phyloP scores from a whole-genome alignment of 2,113 vertebrate genomes.

The Notarius lentiginosus region DNA sequence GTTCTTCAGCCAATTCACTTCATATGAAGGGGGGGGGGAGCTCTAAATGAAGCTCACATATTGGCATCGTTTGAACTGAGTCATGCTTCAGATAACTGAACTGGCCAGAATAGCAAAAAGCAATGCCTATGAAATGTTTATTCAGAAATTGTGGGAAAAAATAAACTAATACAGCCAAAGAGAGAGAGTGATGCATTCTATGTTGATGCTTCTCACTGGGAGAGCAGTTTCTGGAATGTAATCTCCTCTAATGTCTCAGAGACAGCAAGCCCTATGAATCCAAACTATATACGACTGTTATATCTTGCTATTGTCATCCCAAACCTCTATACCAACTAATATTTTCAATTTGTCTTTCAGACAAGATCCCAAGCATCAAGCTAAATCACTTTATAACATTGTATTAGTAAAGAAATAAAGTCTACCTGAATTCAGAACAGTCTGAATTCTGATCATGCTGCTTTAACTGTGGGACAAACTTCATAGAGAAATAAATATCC shows the following conservation, averaged over 20 bases:
- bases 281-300: background rate
- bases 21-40: background rate
- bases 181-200: background rate
- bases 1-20: background rate
- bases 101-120: background rate
- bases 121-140: background rate
- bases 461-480: background rate
- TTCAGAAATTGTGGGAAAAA: background rate
- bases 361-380: background rate
- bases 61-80: background rate
- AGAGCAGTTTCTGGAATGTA: background rate
- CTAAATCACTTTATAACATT: background rate
- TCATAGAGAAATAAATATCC: background rate
- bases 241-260: background rate
- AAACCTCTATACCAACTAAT: background rate
- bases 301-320: background rate
- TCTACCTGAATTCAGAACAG: no score
- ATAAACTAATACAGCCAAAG: background rate
- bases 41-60: background rate
- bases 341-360: background rate
- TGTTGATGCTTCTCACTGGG: background rate
- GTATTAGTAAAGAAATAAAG: background rate
- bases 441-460: constrained; percentile 8
- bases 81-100: background rate
- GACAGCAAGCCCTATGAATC: background rate